phyloP scores from a whole-genome alignment of 1,140 invertebrate species.

The Drosophila pectinifera region DNA sequence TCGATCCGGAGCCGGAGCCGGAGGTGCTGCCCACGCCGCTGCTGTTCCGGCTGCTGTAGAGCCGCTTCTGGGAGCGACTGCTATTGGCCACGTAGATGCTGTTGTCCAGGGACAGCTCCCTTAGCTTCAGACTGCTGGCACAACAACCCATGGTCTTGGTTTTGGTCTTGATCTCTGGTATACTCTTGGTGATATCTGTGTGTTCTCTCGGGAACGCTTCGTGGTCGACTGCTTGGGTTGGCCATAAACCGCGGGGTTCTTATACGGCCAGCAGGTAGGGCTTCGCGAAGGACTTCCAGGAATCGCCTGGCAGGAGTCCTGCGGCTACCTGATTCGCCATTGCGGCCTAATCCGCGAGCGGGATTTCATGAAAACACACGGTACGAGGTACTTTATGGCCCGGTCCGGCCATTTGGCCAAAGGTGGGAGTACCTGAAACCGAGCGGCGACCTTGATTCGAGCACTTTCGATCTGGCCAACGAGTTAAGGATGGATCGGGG shows the following conservation, averaged over 20 bases:
- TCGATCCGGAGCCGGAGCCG: constrained; percentile 8
- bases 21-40: constrained; percentile 43
- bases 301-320: not conserved
- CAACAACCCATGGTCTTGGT: constrained; percentile 60
- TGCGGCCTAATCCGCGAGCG: constrained; percentile 44
- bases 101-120: constrained; percentile 32
- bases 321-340: constrained; percentile 28
- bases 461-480: constrained; percentile 38
- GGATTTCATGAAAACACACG: constrained; percentile 40
- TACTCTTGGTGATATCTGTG: too few relatives aligned
- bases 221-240: constrained; percentile 36
- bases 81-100: constrained; percentile 38
- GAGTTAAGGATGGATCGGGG: constrained; percentile 16
- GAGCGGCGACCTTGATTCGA: constrained; percentile 27
- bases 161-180: not conserved
- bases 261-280: constrained; percentile 41
- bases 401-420: constrained; percentile 23
- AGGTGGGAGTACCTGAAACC: not conserved
- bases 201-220: constrained; percentile 4
- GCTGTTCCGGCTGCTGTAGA: constrained; percentile 41
- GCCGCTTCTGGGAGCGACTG: constrained; percentile 40
- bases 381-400: constrained; percentile 32
- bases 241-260: constrained; percentile 8
- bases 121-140: constrained; percentile 58
- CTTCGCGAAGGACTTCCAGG: constrained; percentile 11